Base-by-base conservation (phyloP, 1,140 invertebrate genomes). In the Potamilus streckersoni region DNA sequence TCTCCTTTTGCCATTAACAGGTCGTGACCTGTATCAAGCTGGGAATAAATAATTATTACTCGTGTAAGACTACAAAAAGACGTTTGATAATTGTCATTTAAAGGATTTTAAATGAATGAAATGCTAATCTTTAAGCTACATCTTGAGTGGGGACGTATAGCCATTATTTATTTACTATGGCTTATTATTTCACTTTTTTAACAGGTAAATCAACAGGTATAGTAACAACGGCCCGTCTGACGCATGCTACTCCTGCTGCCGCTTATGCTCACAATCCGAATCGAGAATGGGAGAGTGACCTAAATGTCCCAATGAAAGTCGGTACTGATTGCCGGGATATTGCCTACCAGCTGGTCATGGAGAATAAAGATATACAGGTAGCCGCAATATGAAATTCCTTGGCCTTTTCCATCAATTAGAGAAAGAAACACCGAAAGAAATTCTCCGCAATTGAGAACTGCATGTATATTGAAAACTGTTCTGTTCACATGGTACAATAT, bases 151-250 rank as follows among this genome's bases (percentile, higher is more conserved):
- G 8, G n/a, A 4, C n/a, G 27, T 23, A 23, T 66, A 31, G 8
- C 16, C 5, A 66, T 23, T 8, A 17, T 23, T 20, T 31, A 20
- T 20, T 20, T 66, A 20, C 5, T n/a, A 8, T 17, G 19, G 1
- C 14, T 17, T 69, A 19, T 69, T 19, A 4, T 11, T 19, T 17
- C 17, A 12, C 5, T 19, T 56, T 49, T 19, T 76, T 76, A 79
- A 19, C 72, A 89, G 94, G 94, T 61, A 96, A 95, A 90, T 92
- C 92, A 67, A 94, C 94, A 85, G 97, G 96, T 23, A 93, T 98
- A 66, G 95, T 98, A 3, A 97, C 96, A 1, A 98, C 95, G 0
- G 96, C 96, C 57, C 92, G 96, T 72, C 93, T 98, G 0, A 98
- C 96, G 0, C 96, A 98, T 59, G 97, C 96, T 0, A 97, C 96